Base-by-base conservation (phyloP, 1,140 invertebrate genomes). In the Frieseomelitta varia region DNA sequence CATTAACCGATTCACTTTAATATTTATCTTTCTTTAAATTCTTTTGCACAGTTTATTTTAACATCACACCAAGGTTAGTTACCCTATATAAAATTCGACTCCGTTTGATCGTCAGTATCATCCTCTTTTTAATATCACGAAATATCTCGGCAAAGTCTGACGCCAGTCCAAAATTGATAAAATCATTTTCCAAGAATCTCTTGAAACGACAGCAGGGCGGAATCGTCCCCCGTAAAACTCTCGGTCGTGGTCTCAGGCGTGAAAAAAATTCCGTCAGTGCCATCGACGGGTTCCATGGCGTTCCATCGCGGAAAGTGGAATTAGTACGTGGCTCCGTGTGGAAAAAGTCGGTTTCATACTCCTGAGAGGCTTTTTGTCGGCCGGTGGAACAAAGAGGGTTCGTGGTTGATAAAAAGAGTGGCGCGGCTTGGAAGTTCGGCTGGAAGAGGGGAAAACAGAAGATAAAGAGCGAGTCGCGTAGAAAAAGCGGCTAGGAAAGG, bases 311-410 rank as follows among this genome's bases (percentile, higher is more conserved):
- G 30, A 34, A 24, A 82, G 79, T 47, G 67, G 79, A 72, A 80
- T 74, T 65, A 80, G 80, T 74, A 69, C 83, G 78, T 58, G 83
- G 30, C 34, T 77, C n/a, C 56, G 24, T 10, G 11, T 21, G 4
- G 58, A 74, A 80, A 79, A 73, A 73, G 27, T 73, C 69, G 19
- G 69, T 15, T 67, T 84, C 83, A 80, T 84, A 84, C 83, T 51
- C 24, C 39, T 84, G 83, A 84, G 78, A 80, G 83, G 47, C 58
- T 84, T 84, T 74, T 84, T 84, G 78, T 27, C 73, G 12, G 34
- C 1, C 8, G 10, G 24, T 6, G 77, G 24, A 61, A 84, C 81
- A 79, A 78, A 79, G 75, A 53, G 51, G 12, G 53, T 14, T 15
- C 24, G 51, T 19, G 21, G 81, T 61, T 51, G 19, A 27, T 27